Evolutionary conservation across 2,797 vertebrate genomes (phyloP), one percentile per base, ranked within the genome.

Genomic region (Propithecus perrieri): DNA sequence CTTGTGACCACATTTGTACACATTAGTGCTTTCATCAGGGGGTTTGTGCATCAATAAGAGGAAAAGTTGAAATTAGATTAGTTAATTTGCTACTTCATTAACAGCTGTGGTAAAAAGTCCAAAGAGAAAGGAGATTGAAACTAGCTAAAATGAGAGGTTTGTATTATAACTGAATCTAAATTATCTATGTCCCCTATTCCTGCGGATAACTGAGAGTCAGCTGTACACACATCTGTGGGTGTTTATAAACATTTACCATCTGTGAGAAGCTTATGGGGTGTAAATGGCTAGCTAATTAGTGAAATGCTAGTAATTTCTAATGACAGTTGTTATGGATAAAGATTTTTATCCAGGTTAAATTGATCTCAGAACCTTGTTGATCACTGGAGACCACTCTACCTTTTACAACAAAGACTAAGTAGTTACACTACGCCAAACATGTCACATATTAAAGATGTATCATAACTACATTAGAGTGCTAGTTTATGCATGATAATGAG

Each of bases 201-300:
- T 96, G 41, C 13, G 83, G 96, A 97, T 97, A 97, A 98, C 97
- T 95, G 97, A 96, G 87, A 97, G 95, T 97, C 96, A 97, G 96
- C 96, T 97, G 96, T 91, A 89, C 89, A 95, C 90, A 97, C 96
- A 96, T 97, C 97, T 97, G 97, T 79, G 91, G 95, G 85, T 97
- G 38, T 97, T 94, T 65, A 26, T 91, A 96, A 59, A 96, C 59
- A 92, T 84, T 48, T 95, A 91, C 48, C 91, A 96, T 96, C 95
- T 97, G 59, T 95, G 92, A 94, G 33, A 78, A 95, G 50, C 71
- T 95, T 88, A 97, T 89, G 94, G 74, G 88, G 53, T 97, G 48
- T 95, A 95, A 95, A 97, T 96, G 87, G 91, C 53, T 59, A 53
- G 91, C 50, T 97, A 93, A 98, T 96, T 97, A 98, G 93, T 94